Evolutionary conservation across 2,888 invertebrate genomes (phyloP).

Genomic region (Stenodema calcarata): DNA sequence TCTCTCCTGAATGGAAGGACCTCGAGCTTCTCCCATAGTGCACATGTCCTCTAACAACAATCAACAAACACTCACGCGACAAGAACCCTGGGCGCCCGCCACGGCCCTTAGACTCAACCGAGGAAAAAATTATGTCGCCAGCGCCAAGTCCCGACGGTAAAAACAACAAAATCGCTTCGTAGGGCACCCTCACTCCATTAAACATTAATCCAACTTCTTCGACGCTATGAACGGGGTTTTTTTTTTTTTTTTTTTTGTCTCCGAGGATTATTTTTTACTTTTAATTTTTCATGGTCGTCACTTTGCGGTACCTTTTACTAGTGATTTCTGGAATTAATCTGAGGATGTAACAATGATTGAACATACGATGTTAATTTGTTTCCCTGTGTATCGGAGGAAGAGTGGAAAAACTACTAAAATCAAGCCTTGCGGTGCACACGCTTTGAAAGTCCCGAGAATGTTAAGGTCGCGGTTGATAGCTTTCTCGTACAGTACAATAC

Average conservation of each 20-base stretch:
- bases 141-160: background rate
- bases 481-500: background rate
- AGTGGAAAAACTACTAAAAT: background rate
- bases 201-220: conserved; percentile 20
- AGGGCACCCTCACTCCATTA: conserved; percentile 19
- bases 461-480: background rate
- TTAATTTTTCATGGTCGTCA: background rate
- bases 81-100: conserved; percentile 21
- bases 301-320: conserved; percentile 9
- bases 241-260: background rate
- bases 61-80: conserved; percentile 21
- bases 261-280: background rate
- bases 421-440: background rate
- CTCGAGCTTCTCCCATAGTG: background rate
- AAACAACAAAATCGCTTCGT: conserved; percentile 21
- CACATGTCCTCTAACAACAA: background rate
- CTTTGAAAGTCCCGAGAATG: background rate
- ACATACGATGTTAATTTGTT: conserved; percentile 6
- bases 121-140: conserved; percentile 16
- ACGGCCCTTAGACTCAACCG: conserved; percentile 16
- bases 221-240: background rate
- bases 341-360: background rate
- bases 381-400: background rate
- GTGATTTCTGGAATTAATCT: background rate
- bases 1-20: background rate